Evolutionary conservation across 2,113 vertebrate species (phyloP), one percentile per base, ranked within the genome.

Genomic region (human): DNA sequence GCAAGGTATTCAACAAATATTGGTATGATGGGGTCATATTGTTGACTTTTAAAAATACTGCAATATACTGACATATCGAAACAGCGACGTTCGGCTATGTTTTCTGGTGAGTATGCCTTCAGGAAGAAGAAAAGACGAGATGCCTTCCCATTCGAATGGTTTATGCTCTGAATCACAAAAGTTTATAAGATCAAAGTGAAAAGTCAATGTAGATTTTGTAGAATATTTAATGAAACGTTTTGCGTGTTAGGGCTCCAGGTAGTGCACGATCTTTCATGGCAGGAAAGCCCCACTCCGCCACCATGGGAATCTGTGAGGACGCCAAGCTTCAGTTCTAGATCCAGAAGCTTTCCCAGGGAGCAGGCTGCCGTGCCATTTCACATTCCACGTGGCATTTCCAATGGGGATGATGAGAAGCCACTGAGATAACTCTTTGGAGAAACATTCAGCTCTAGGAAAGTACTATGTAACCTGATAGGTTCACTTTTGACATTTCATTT

Each of bases 181-280:
- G 61, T 83, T 64, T 55, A 76, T 85, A 90, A 78, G 88, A 66
- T 81, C 85, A 72, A 95, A 97, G 35, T 32, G 91, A 97, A 97
- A 97, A 88, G 86, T 76, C 87, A 95, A 75, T 72, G 66, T 57
- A 85, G 66, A 87, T 70, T 73, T 86, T 81, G 40, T 22, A 59
- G 50, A 95, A 52, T 84, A 89, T 22, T 95, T 93, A 96, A 82
- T 87, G 55, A 82, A 85, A 68, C 27, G 13, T 73, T 94, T 87
- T 73, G 48, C 76, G 27, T 92, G 22, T 66, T 89, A 76, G n/a
- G 18, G 43, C 2, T 93, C 57, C 43, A n/a, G 35, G 83, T 79
- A 57, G 27, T 43, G 76, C 55, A n/a, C 52, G 22, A 35, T 94
- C 64, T 76, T 90, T 88, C 84, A 43, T 25, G 8, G 27, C n/a